phyloP scores from a whole-genome alignment of 1,140 invertebrate genomes.

The Caerostris darwini region DNA sequence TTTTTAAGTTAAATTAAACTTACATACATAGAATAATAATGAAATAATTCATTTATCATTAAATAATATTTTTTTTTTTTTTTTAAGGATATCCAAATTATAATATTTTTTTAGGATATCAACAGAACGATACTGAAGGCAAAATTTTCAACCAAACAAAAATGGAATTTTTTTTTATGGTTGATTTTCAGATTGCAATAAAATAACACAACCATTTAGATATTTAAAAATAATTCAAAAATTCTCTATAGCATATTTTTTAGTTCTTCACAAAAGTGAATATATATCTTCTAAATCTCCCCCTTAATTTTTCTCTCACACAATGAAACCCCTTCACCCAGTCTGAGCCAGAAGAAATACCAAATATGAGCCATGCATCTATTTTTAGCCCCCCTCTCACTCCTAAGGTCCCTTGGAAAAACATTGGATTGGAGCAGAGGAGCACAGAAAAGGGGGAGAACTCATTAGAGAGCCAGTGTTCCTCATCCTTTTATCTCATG shows the following conservation, averaged over 20 bases:
- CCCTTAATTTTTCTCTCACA: background rate
- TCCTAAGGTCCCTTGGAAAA: slow-evolving; percentile 3
- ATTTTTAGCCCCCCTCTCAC: background rate
- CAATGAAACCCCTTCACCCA: background rate
- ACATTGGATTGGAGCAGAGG: background rate
- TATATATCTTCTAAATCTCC: too few species aligned
- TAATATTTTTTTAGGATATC: background rate
- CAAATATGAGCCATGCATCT: slow-evolving; percentile 14
- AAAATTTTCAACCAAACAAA: background rate
- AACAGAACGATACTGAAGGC: background rate
- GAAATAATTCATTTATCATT: too few species aligned
- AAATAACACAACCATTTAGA: too few species aligned
- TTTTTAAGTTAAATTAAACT: too few species aligned
- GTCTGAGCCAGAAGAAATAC: background rate
- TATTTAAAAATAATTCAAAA: too few species aligned
- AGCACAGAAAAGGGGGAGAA: background rate
- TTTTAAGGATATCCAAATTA: too few species aligned
- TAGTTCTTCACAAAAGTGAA: too few species aligned
- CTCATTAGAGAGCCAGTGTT: slow-evolving; percentile 36
- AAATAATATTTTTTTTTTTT: too few species aligned
- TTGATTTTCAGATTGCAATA: too few species aligned
- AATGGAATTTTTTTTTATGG: background rate
- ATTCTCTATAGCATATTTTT: too few species aligned
- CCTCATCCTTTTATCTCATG: slow-evolving; percentile 37
- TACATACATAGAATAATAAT: too few species aligned